These are phyloP conservation scores for Pseudomugil tenellus DNA, from an alignment of 2,797 vertebrate species.

Conservation along the genomic window DNA sequence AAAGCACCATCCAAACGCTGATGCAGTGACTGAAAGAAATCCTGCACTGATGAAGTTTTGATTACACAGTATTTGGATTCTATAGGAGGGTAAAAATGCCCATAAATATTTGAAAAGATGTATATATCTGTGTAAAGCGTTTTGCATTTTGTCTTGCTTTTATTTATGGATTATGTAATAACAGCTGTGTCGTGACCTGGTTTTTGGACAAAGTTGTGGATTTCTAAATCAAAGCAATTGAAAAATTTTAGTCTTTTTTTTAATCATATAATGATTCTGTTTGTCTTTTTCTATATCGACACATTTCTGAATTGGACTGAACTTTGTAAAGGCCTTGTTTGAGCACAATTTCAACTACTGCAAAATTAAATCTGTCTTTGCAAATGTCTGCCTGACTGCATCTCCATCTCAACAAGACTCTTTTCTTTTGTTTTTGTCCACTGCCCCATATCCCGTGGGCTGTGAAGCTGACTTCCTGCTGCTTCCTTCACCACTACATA, in stretches of 20 bases:
- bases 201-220: not conserved
- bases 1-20: conserved; percentile 16
- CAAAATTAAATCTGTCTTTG: conserved; percentile 35
- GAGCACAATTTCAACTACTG: conserved; percentile 8
- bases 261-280: not conserved
- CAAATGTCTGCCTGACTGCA: not conserved
- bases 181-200: conserved; percentile 2
- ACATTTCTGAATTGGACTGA: conserved; percentile 7
- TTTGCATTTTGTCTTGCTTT: conserved; percentile 45
- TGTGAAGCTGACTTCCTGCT: conserved; percentile 50
- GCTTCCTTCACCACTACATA: conserved; percentile 67
- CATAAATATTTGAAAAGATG: conserved; percentile 44
- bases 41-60: not conserved
- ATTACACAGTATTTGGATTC: conserved; percentile 2
- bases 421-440: conserved; percentile 40
- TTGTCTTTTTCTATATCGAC: not conserved
- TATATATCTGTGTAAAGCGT: conserved; percentile 63
- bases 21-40: conserved; percentile 5
- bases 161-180: conserved; percentile 59
- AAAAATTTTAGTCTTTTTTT: conserved; percentile 4
- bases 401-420: conserved; percentile 23
- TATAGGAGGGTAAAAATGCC: not conserved
- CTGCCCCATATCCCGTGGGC: conserved; percentile 26
- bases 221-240: conserved; percentile 29
- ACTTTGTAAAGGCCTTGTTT: conserved; percentile 5